Evolutionary conservation across 2,113 vertebrate genomes (phyloP).

Genomic region (Cariama cristata): DNA sequence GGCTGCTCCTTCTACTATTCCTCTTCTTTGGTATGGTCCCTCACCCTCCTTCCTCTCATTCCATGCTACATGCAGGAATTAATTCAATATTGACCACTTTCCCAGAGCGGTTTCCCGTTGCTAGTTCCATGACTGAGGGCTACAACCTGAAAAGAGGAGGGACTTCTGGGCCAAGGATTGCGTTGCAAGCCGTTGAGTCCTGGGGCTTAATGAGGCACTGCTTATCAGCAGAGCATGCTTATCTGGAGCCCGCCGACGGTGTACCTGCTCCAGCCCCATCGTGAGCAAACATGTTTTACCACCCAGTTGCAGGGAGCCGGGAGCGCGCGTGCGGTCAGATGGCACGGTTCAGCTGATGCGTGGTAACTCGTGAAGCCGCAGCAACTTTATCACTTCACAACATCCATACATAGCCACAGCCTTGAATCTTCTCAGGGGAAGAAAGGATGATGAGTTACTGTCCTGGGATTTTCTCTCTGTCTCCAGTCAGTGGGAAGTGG

Average conservation of each 20-base stretch:
- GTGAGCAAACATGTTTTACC: slow-evolving; percentile 64
- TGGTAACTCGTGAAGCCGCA: slow-evolving; percentile 58
- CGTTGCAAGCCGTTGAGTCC: slow-evolving; percentile 51
- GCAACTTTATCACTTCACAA: slow-evolving; percentile 64
- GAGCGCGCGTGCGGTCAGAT: neutral
- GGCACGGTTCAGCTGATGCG: neutral
- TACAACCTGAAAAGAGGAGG: neutral
- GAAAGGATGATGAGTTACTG: slow-evolving; percentile 65
- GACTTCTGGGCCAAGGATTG: slow-evolving; percentile 41
- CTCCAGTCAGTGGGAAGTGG: slow-evolving; percentile 63
- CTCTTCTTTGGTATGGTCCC: neutral
- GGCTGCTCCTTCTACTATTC: accelerated
- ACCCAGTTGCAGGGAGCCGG: slow-evolving; percentile 30
- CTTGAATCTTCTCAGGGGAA: slow-evolving; percentile 44
- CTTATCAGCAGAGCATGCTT: slow-evolving; percentile 56
- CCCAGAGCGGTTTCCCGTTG: neutral
- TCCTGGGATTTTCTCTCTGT: slow-evolving; percentile 61
- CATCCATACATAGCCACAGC: slow-evolving; percentile 72
- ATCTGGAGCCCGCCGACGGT: neutral
- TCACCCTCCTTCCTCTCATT: neutral
- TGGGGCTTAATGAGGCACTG: slow-evolving; percentile 56
- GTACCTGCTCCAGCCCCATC: slow-evolving; percentile 62
- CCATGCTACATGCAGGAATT: neutral
- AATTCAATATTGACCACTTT: neutral
- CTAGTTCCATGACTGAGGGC: neutral